Conservation (phyloP, 2,113 vertebrate genomes). For the Hippocampus abdominalis region DNA sequence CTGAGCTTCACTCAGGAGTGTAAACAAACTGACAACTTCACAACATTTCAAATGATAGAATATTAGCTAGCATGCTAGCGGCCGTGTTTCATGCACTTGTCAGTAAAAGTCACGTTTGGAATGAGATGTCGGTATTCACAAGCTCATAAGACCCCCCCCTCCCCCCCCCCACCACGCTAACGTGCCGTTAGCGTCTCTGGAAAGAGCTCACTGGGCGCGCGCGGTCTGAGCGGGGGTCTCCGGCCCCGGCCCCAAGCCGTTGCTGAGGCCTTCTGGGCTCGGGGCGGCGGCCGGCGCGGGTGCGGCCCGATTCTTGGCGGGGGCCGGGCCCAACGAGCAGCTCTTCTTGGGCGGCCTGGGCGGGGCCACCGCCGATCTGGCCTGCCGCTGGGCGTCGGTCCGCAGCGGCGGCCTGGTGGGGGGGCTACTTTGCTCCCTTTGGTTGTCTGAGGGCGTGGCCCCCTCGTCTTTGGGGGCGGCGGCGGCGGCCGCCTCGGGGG, state of each 20-base stretch:
- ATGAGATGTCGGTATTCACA: not conserved
- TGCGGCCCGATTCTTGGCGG: slow-evolving; percentile 29
- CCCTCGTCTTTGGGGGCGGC: slow-evolving; percentile 41
- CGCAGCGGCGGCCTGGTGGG: slow-evolving; percentile 66
- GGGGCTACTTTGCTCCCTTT: not conserved
- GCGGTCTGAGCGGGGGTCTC: slow-evolving; percentile 55
- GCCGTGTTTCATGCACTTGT: not conserved
- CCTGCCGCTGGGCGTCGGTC: slow-evolving; percentile 57
- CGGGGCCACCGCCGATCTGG: slow-evolving; percentile 53
- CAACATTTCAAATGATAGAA: not conserved
- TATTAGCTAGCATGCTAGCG: not conserved
- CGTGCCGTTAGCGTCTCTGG: not conserved
- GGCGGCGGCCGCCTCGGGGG: slow-evolving; percentile 48
- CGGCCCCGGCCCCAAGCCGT: slow-evolving; percentile 59
- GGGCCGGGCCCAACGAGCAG: slow-evolving; percentile 51
- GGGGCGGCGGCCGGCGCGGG: slow-evolving; percentile 40
- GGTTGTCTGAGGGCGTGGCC: slow-evolving; percentile 4
- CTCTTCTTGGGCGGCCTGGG: slow-evolving; percentile 65
- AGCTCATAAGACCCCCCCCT: not conserved
- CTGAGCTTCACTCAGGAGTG: not conserved
- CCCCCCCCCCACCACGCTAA: not conserved
- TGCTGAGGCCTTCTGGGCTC: slow-evolving; percentile 68
- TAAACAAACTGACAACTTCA: not conserved
- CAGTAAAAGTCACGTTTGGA: not conserved
- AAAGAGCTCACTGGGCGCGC: slow-evolving; percentile 59